Conservation (phyloP, 2,888 invertebrate species). For the Lomographa bimaculata region DNA sequence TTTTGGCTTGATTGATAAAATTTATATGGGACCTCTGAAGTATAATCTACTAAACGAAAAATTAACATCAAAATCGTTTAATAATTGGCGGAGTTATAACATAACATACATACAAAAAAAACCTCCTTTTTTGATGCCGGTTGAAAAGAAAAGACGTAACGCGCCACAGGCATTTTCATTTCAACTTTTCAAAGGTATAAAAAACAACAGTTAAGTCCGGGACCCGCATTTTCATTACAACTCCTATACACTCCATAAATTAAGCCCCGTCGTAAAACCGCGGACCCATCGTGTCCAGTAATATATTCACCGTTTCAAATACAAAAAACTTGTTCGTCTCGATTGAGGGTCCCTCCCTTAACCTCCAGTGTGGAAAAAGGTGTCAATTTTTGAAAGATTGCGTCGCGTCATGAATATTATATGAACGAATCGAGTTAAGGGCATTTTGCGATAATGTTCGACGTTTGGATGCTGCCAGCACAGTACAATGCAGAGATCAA, state of each 20-base stretch:
- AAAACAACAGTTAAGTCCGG: too few species aligned
- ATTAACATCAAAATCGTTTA: too few species aligned
- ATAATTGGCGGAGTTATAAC: too few species aligned
- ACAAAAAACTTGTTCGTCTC: conserved; percentile 76
- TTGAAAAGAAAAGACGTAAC: too few species aligned
- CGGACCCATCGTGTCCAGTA: conserved; percentile 64
- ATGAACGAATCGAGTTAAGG: conserved; percentile 82
- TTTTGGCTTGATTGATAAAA: too few species aligned
- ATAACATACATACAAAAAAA: too few species aligned
- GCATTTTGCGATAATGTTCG: conserved; percentile 81
- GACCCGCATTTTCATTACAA: conserved; percentile 38
- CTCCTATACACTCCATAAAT: conserved; percentile 48
- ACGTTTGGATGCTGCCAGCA: conserved; percentile 48
- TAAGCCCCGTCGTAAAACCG: conserved; percentile 52
- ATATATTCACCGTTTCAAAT: conserved; percentile 76
- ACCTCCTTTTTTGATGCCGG: too few species aligned
- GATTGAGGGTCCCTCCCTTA: conserved; percentile 48
- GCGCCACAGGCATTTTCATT: too few species aligned
- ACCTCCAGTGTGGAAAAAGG: conserved; percentile 62
- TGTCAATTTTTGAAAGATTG: conserved; percentile 84
- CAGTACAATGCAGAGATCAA: conserved; percentile 21
- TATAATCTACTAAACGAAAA: too few species aligned
- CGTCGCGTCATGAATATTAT: conserved; percentile 81
- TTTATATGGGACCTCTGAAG: too few species aligned
- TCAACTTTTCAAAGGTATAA: too few species aligned